Evolutionary conservation across 2,888 invertebrate species (phyloP), one percentile per base, ranked within the genome.

Genomic region (Heliconius ethilla): DNA sequence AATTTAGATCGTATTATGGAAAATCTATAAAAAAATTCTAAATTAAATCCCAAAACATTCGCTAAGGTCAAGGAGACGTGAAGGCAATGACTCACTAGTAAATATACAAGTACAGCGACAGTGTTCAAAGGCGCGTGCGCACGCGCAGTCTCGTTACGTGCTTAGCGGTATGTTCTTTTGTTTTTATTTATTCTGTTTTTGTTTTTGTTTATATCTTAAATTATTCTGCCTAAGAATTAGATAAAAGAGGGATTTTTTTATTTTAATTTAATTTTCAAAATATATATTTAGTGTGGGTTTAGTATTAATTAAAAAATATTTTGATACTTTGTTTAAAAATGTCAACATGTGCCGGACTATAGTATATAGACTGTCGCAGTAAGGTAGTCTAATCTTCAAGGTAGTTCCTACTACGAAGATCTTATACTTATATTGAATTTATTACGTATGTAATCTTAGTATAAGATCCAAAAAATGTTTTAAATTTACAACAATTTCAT

Each of bases 151-250:
- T 75, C 80, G 80, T 81, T 83, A 82, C 82, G 81, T 82, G 82
- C 80, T 82, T 37, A 80, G 76, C 78, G 83, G 87, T 86, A 86
- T 83, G 86, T 87, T 80, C 45, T 82, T 59, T 79, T 78, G 79
- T 79, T 79, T 80, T 78, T 79, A 81, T 25, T 29, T 29, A 55
- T 33, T 13, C 15, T 59, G 9, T 13, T 72, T 29, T 59, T 37
- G 59, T 59, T 72, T 29, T 72, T 37, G 59, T 59, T 72, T 72
- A 72, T 59, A 55, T 15, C 7, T 72, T 37, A 33, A 63, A 55
- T 78, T 29, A 27, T 27, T 25, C 15, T n/a, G 29, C 40, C 37
- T 25, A 69, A 18, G 15, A n/a, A 7, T 40, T 6, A 15, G n/a
- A 40, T 40, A 45, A 40, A 69, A 40, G n/a, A 67, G 25, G 18